phyloP scores from a whole-genome alignment of 1,140 invertebrate genomes.

The Cephus cinctus region DNA sequence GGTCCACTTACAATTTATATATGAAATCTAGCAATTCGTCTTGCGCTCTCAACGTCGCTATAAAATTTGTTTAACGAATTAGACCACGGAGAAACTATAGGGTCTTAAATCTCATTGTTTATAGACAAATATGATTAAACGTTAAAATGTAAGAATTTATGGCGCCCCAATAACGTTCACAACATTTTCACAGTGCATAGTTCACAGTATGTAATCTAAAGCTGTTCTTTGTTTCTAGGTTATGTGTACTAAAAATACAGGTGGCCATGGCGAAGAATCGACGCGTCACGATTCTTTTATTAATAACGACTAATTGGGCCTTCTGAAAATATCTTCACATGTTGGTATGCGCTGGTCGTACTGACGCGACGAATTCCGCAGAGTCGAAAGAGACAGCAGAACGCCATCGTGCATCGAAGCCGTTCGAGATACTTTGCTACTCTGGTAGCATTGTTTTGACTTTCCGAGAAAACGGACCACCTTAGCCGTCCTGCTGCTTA shows the following conservation, averaged over 20 bases:
- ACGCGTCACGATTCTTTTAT: constrained; percentile 18
- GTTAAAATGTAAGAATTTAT: too few relatives aligned
- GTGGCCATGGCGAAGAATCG: constrained; percentile 14
- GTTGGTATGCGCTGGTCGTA: constrained; percentile 14
- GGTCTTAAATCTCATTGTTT: too few relatives aligned
- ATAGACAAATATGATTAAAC: too few relatives aligned
- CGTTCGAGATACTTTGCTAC: constrained; percentile 14
- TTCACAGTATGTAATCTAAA: too few relatives aligned
- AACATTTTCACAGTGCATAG: too few relatives aligned
- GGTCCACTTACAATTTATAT: too few relatives aligned
- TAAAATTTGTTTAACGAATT: constrained; percentile 25
- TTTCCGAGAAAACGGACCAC: constrained; percentile 8
- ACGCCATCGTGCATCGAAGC: too few relatives aligned
- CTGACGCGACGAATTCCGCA: constrained; percentile 18
- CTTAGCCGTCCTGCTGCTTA: too few relatives aligned
- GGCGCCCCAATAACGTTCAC: too few relatives aligned
- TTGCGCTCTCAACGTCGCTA: constrained; percentile 26
- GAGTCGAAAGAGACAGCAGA: too few relatives aligned
- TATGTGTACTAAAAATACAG: too few relatives aligned
- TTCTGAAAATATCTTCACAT: constrained; percentile 16
- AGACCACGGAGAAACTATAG: constrained; percentile 13
- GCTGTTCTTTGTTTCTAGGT: too few relatives aligned
- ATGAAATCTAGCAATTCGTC: constrained; percentile 31
- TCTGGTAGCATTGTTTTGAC: constrained; percentile 34
- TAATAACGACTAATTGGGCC: constrained; percentile 24